phyloP scores from a whole-genome alignment of 2,113 vertebrate species.

The mouse (Mus musculus) region GRCm39 chr15:85634001-85634500 shows the following conservation, averaged over 20 bases:
- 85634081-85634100: neutral
- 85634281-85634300: neutral
- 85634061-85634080: neutral
- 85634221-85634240: neutral
- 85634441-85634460: too few species aligned
- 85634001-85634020: neutral
- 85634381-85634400: neutral
- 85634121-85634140: neutral
- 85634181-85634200: neutral
- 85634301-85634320: neutral
- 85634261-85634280: accelerated
- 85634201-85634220: too few species aligned
- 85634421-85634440: too few species aligned
- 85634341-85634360: too few species aligned
- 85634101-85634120: neutral
- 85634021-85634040: neutral
- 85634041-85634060: neutral
- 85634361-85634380: neutral
- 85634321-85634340: neutral
- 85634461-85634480: neutral
- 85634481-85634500: neutral
- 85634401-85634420: neutral
- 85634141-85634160: neutral
- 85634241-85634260: neutral
- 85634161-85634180: neutral